A percentile compares a stretch with the other conserved stretches of the same genome.
Evolutionary conservation across 2,888 invertebrate species (phyloP).

Genomic region (Trichopoda pennipes): DNA sequence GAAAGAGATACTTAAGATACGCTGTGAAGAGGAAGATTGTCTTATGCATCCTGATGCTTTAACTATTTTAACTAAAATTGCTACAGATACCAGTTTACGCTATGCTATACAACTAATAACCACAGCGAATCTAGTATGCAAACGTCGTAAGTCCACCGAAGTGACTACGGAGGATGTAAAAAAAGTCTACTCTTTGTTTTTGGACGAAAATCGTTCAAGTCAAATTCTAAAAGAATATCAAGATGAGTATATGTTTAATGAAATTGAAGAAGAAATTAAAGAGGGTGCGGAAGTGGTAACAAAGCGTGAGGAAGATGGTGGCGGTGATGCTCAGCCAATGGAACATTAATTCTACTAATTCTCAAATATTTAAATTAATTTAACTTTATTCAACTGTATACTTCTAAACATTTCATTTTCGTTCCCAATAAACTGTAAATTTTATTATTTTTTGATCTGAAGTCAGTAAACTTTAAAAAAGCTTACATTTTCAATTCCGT

Average conservation of each 20-base stretch:
- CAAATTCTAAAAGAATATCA: slow-evolving; percentile 97
- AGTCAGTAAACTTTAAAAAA: too few species aligned
- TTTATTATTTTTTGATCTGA: too few species aligned
- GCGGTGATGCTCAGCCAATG: slow-evolving; percentile 77
- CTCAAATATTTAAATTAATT: background rate
- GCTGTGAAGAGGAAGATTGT: slow-evolving; percentile 99
- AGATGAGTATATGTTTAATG: slow-evolving; percentile 96
- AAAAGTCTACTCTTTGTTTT: slow-evolving; percentile 95
- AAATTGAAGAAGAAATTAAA: slow-evolving; percentile 79
- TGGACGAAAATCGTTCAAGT: slow-evolving; percentile 95
- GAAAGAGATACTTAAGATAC: slow-evolving; percentile 94
- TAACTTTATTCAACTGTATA: slow-evolving; percentile 39
- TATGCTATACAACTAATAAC: slow-evolving; percentile 99
- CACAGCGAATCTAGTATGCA: slow-evolving; percentile 95
- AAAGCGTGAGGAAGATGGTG: slow-evolving; percentile 72
- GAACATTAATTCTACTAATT: slow-evolving; percentile 73
- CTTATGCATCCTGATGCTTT: slow-evolving; percentile 95
- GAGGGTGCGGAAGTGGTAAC: slow-evolving; percentile 71
- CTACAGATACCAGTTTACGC: slow-evolving; percentile 94
- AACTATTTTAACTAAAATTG: slow-evolving; percentile 94
- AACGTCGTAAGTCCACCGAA: slow-evolving; percentile 92
- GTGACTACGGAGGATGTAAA: slow-evolving; percentile 94
- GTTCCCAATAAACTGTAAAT: background rate
- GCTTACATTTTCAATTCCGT: too few species aligned
- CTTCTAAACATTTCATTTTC: slow-evolving; percentile 3